Conservation (phyloP, 53 echinoderm and acorn worm species). For the Apostichopus leukothele region DNA sequence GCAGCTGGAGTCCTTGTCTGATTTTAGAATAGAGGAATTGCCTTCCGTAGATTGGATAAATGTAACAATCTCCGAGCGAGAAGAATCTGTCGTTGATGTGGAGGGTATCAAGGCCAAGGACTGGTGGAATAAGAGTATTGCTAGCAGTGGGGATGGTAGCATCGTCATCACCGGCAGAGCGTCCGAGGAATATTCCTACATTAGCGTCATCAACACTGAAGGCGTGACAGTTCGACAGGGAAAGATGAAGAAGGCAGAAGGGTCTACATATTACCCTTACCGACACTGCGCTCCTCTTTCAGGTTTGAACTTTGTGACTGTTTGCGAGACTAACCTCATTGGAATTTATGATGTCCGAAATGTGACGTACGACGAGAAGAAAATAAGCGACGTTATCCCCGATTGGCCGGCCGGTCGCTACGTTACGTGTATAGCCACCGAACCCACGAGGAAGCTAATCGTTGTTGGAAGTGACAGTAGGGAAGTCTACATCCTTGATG, state of each 20-base stretch:
- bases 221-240: neutral
- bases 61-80: neutral
- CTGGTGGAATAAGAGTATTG: neutral
- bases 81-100: conserved; percentile 5
- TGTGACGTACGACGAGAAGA: neutral
- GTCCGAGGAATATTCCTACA: neutral
- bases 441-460: neutral
- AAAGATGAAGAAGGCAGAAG: neutral
- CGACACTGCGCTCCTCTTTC: neutral
- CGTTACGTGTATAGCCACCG: neutral
- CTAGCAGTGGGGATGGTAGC: conserved; percentile 1
- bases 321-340: neutral
- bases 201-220: neutral
- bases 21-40: neutral
- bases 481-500: neutral
- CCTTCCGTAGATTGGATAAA: neutral
- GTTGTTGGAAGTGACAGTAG: conserved; percentile 6
- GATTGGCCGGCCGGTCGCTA: neutral
- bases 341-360: neutral
- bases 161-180: conserved; percentile 17
- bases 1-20: neutral
- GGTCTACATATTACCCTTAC: neutral
- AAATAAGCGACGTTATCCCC: neutral
- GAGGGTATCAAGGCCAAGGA: neutral
- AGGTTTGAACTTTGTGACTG: neutral